Evolutionary conservation across 2,888 invertebrate species (phyloP), one percentile per base, ranked within the genome.

Genomic region (Drosophila testacea): DNA sequence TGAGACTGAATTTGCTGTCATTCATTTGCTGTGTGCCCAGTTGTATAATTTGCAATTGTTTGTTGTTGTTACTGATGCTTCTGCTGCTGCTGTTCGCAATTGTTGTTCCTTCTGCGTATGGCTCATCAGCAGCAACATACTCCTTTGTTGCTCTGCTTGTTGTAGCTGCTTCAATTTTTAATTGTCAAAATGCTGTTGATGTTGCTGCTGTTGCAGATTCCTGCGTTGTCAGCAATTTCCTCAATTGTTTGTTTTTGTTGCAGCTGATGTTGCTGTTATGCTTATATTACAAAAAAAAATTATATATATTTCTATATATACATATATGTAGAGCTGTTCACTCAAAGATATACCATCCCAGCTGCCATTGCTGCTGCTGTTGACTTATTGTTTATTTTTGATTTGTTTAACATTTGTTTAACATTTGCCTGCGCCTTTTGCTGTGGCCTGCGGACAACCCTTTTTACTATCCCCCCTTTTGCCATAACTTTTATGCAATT

Each of bases 1-100:
- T 11, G 13, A 22, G 59, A 36, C 10, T 6, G 42, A 11, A 44
- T 56, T 59, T 36, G 38, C 65, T 57, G 60, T 55, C 48, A 62
- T 28, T 41, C 66, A 54, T 54, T 83, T 88, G 83, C 83, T 83
- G 83, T 62, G 69, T 76, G 88, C 83, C 83, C 87, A 83, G 83
- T 86, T 83, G 87, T 83, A 83, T 86, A 73, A 83, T 86, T 86
- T 81, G 83, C 89, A 72, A 72, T 79, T 81, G 86, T 86, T 83
- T 83, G 87, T 83, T 83, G 89, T 88, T 83, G 56, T 16, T 44
- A 32, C 22, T 59, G 34, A 38, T 48, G 74, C 47, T 42, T 62
- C 46, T 72, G 22, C 22, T 22, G 22, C 22, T 47, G 78, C 50
- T 41, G 64, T 38, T 55, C 46, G 56, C 57, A 60, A 27, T 51